Evolutionary conservation across 2,113 vertebrate species (phyloP).

Genomic region (Halichoerus grypus): DNA sequence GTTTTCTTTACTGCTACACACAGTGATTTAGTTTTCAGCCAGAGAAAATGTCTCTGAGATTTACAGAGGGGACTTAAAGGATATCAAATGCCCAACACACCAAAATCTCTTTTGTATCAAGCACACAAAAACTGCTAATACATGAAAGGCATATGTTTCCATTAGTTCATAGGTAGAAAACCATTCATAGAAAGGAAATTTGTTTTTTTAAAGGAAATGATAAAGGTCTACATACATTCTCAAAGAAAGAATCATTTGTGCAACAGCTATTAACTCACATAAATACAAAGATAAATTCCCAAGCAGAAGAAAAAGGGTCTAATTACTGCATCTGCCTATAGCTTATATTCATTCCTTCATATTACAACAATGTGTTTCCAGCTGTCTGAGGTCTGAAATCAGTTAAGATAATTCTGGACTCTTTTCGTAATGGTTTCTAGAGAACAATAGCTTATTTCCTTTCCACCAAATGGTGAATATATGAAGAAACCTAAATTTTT

Average conservation of each 20-base stretch:
- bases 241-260: conserved; percentile 53
- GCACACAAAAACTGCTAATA: conserved; percentile 36
- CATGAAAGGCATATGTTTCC: conserved; percentile 40
- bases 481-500: conserved; percentile 48
- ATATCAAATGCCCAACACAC: neutral
- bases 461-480: neutral
- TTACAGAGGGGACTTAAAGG: conserved; percentile 54
- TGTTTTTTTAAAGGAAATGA: conserved; percentile 27
- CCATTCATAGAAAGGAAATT: conserved; percentile 49
- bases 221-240: conserved; percentile 53
- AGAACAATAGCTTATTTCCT: conserved; percentile 55
- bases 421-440: conserved; percentile 65
- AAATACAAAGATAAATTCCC: conserved; percentile 40
- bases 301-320: conserved; percentile 53
- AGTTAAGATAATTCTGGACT: conserved; percentile 57
- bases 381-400: conserved; percentile 61
- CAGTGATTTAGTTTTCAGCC: conserved; percentile 43
- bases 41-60: conserved; percentile 24
- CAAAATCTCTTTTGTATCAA: conserved; percentile 50
- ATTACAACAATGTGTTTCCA: neutral
- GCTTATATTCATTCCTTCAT: conserved; percentile 57
- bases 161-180: conserved; percentile 7
- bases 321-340: conserved; percentile 52
- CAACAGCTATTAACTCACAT: conserved; percentile 47
- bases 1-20: neutral